These are phyloP conservation scores for Centropus bengalensis DNA, from an alignment of 2,113 vertebrate genomes.

Conservation along the genomic window DNA sequence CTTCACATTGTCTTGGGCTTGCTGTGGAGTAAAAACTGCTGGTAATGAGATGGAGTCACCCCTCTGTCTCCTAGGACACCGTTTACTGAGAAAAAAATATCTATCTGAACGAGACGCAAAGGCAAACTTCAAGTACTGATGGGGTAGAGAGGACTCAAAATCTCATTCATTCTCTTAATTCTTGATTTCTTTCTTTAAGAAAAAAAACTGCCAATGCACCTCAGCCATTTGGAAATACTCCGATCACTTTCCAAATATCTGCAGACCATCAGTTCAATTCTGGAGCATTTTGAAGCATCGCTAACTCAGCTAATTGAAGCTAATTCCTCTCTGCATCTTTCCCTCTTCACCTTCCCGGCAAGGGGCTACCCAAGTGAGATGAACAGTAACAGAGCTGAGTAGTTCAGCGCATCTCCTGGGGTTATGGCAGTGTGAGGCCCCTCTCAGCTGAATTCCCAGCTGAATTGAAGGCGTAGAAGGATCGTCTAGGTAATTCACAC, in stretches of 20 bases:
- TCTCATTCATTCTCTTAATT: not conserved
- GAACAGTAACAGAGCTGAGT: not conserved
- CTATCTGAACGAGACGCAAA: not conserved
- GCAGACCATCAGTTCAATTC: not conserved
- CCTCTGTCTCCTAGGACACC: not conserved
- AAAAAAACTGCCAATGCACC: not conserved
- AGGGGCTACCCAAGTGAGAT: not conserved
- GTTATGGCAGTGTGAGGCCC: not conserved
- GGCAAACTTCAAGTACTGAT: not conserved
- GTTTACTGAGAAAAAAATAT: not conserved
- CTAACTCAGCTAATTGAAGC: not conserved
- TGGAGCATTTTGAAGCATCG: not conserved
- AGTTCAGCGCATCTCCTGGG: not conserved
- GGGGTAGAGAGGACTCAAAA: not conserved
- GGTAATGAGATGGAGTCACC: not conserved
- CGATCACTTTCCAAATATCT: not conserved
- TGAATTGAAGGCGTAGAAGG: not conserved
- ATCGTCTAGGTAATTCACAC: not conserved
- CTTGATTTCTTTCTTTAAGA: not conserved
- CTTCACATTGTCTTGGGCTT: not conserved
- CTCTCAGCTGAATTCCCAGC: not conserved
- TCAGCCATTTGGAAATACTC: conserved; percentile 28
- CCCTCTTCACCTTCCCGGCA: conserved; percentile 8
- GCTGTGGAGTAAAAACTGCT: not conserved
- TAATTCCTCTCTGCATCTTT: conserved; percentile 17